Evolutionary conservation across 2,113 vertebrate species (phyloP), one percentile per base, ranked within the genome.

Genomic region (Barbus barbus): DNA sequence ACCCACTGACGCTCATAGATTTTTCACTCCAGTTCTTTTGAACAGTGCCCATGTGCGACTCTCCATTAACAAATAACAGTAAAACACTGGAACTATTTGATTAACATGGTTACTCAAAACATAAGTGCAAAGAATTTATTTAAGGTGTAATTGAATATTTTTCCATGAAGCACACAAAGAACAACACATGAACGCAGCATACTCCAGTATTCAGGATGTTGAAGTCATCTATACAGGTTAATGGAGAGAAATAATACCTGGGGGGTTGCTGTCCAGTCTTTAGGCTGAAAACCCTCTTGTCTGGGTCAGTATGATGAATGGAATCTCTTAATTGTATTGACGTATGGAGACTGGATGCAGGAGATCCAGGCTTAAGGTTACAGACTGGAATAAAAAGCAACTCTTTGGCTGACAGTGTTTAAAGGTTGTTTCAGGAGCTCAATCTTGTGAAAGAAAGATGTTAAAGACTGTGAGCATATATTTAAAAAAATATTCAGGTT

Each of bases 261-360:
- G 65, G 65, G 36, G 46, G 31, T 75, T 77, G 28, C 31, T 63
- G 74, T 58, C 18, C 38, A 18, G 78, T 74, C 51, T 73, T 63
- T 76, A 51, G 51, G 56, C 69, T 28, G 38, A 84, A 81, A 82
- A 48, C n/a, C 56, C 33, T 63, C 75, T 36, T 26, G 46, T 87
- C 60, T 84, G 28, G 61, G 24, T 87, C 67, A 48, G 44, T 26
- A 78, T 85, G 65, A 82, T 78, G 63, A 82, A 87, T 82, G 28
- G 63, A 48, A 24, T 53, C 51, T 56, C 73, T 46, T 46, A 51
- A 51, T 44, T 76, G 72, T 81, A 78, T 78, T 84, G 86, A 85
- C 26, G 41, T 46, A 63, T 82, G 14, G 20, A 85, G 28, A 12
- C 31, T 83, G 18, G 44, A 83, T 77, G 67, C 67, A 36, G 75